Evolutionary conservation across 2,888 invertebrate genomes (phyloP), one percentile per base, ranked within the genome.

Genomic region (Drosophila buzzatii): DNA sequence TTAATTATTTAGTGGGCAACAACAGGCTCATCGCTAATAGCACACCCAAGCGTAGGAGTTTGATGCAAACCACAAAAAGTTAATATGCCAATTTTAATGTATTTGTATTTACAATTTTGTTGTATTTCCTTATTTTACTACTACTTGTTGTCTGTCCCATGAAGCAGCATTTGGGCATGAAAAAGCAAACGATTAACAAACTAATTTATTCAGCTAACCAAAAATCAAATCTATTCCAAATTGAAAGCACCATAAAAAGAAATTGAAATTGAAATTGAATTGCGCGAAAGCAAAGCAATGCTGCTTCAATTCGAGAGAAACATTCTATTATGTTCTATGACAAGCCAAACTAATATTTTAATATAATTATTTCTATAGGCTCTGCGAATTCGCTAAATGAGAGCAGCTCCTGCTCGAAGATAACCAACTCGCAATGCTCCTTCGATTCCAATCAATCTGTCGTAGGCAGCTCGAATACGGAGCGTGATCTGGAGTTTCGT

Each of bases 371-470:
- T 65, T 74, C 52, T 68, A 57, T 79, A 94, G 94, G 93, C 74
- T 94, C 94, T 33, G 93, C 92, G 23, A 93, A 92, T 55, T 93
- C 93, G 6, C 82, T 94, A 45, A 93, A 93, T 71, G 93, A 93
- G 68, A 91, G 93, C 62, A 93, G 93, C 56, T 93, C 93, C 42
- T 93, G 93, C 62, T 93, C 93, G 27, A 93, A 93, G 85, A 91
- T 93, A 62, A 92, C 92, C 9, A 89, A 90, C 56, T 93, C 93
- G 41, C 91, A 92, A 67, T 90, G 91, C 73, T 93, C 93, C 20
- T 93, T 92, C 65, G 92, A 93, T 70, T 93, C 93, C 16, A 93
- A 93, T 90, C 92, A 92, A 74, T 93, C 93, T 57, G 90, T 92
- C 10, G 92, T 92, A 39, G 93, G 93, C 41, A 93, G 93, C 70